phyloP scores from a whole-genome alignment of 2,113 vertebrate genomes.

The Pterocles orientalis region DNA sequence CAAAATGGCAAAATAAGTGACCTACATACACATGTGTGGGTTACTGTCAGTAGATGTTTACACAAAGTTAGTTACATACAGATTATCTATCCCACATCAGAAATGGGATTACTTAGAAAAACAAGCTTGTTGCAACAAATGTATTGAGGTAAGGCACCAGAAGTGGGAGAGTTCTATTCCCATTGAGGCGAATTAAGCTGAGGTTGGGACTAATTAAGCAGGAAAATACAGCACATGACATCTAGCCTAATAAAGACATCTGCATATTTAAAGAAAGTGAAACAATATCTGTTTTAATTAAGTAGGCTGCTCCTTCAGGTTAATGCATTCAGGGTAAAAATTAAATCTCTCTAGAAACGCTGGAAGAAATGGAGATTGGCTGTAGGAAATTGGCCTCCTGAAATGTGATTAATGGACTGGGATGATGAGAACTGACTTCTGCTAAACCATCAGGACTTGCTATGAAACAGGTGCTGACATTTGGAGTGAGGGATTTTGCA shows the following conservation, averaged over 20 bases:
- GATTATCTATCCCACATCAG: background rate
- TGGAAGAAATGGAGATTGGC: conserved; percentile 27
- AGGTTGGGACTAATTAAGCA: conserved; percentile 54
- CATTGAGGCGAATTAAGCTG: background rate
- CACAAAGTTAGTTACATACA: background rate
- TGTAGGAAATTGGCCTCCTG: conserved; percentile 38
- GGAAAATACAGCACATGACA: conserved; percentile 29
- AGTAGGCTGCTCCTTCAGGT: conserved; percentile 64
- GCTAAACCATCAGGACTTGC: background rate
- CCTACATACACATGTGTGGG: fast-evolving
- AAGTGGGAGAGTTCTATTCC: background rate
- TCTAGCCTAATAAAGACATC: conserved; percentile 54
- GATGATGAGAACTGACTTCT: background rate
- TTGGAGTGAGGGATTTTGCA: background rate
- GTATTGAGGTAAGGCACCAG: background rate
- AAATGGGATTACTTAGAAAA: background rate
- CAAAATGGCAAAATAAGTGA: background rate
- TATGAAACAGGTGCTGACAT: background rate
- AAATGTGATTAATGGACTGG: conserved; percentile 45
- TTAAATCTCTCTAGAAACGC: conserved; percentile 33
- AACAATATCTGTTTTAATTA: conserved; percentile 70
- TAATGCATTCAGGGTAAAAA: conserved; percentile 61
- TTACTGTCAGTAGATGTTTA: background rate
- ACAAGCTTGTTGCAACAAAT: background rate
- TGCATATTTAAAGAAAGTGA: conserved; percentile 59